A percentile compares a stretch with the other conserved stretches of the same genome.
Evolutionary conservation across 2,888 invertebrate species (phyloP).

Genomic region (Didymodactylos carnosus): DNA sequence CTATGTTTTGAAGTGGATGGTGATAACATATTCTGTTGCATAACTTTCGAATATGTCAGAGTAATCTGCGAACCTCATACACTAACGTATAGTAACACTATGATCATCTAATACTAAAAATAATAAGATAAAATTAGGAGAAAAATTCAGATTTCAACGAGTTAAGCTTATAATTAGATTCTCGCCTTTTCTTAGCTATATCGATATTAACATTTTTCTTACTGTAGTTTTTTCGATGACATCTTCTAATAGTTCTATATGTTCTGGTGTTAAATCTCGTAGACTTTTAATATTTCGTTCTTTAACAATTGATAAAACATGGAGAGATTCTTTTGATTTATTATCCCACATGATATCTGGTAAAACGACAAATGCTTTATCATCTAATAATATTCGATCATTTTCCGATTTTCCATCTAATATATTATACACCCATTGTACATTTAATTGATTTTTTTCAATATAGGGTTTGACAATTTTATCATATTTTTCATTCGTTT

Average conservation of each 20-base stretch:
- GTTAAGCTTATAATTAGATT: too few species aligned
- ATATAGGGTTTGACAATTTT: neutral
- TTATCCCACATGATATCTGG: conserved; percentile 95
- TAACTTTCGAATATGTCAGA: too few species aligned
- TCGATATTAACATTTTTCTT: too few species aligned
- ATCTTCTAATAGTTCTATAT: conserved; percentile 62
- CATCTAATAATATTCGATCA: conserved; percentile 66
- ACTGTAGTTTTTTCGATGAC: conserved; percentile 55
- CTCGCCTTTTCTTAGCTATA: too few species aligned
- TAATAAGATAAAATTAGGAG: too few species aligned
- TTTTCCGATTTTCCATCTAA: conserved; percentile 69
- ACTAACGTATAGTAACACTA: too few species aligned
- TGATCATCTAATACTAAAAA: too few species aligned
- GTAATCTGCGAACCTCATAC: too few species aligned
- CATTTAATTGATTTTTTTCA: neutral
- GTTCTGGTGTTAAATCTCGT: conserved; percentile 55
- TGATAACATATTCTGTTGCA: too few species aligned
- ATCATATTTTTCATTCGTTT: neutral
- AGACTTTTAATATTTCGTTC: conserved; percentile 55
- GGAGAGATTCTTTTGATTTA: conserved; percentile 51
- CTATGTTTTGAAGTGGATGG: too few species aligned
- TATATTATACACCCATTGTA: conserved; percentile 91
- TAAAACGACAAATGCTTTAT: conserved; percentile 60
- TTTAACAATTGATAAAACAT: conserved; percentile 60
- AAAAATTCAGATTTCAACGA: too few species aligned